A percentile compares a stretch with the other conserved stretches of the same genome.
Conservation (phyloP, 2,888 invertebrate genomes). For the Cephus nigrinus region DNA sequence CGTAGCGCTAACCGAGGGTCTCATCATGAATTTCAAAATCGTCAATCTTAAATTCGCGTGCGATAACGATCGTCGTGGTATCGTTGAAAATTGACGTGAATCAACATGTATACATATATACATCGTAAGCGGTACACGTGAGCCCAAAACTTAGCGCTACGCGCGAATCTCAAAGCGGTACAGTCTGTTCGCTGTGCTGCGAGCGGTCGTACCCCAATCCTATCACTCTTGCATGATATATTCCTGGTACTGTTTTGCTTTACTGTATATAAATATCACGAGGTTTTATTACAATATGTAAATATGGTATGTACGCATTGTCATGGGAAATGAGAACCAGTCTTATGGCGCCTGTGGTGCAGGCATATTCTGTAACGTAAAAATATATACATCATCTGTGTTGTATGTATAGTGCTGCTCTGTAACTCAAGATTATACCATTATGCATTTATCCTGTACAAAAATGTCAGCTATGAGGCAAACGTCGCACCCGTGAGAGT, state of each 20-base stretch:
- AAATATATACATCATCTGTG: slow-evolving; percentile 67
- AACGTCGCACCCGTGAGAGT: not conserved
- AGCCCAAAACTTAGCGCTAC: not conserved
- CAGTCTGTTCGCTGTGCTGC: slow-evolving; percentile 45
- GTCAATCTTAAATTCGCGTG: not conserved
- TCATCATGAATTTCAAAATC: not conserved
- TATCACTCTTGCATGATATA: slow-evolving; percentile 34
- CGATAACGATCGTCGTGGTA: not conserved
- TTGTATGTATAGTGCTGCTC: slow-evolving; percentile 67
- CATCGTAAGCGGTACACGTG: not conserved
- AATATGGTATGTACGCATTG: slow-evolving; percentile 61
- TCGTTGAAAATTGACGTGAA: not conserved
- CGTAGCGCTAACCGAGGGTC: not conserved
- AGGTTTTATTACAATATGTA: slow-evolving; percentile 60
- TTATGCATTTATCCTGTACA: slow-evolving; percentile 63
- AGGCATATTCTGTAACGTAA: slow-evolving; percentile 67
- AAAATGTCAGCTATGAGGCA: slow-evolving; percentile 55
- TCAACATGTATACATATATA: not conserved
- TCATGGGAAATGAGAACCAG: slow-evolving; percentile 67
- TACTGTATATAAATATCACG: slow-evolving; percentile 65
- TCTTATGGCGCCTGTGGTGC: slow-evolving; percentile 63
- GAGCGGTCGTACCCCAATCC: slow-evolving; percentile 50
- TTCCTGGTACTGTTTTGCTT: slow-evolving; percentile 39
- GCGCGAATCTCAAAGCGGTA: not conserved
- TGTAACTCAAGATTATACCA: slow-evolving; percentile 66